These are phyloP conservation scores for Trissonchulus sp. DNA, from an alignment of 2,888 invertebrate genomes.

Conservation along the genomic window DNA sequence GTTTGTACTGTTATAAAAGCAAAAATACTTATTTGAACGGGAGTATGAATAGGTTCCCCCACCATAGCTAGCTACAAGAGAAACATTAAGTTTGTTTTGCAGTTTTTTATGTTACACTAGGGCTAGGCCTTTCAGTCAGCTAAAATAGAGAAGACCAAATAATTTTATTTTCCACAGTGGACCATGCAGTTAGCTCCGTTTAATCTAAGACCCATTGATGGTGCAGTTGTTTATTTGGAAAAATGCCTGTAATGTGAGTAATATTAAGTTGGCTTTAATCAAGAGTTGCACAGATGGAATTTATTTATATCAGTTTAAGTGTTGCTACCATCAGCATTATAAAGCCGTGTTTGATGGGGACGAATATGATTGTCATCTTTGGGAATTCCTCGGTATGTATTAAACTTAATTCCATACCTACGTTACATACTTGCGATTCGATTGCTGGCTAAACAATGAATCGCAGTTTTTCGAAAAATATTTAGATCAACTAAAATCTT, in stretches of 20 bases:
- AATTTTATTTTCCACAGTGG: background rate
- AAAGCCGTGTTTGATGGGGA: background rate
- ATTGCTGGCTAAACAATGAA: constrained; percentile 1
- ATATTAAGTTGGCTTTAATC: background rate
- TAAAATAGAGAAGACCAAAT: background rate
- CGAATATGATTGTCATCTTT: background rate
- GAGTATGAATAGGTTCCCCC: background rate
- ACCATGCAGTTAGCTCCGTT: background rate
- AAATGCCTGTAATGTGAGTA: background rate
- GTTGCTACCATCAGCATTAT: constrained; percentile 4
- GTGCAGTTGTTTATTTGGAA: background rate
- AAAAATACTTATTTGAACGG: background rate
- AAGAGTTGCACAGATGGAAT: background rate
- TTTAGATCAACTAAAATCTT: no score
- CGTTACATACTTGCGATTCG: background rate
- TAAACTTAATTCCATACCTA: background rate
- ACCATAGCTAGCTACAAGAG: background rate
- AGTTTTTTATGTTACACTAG: no score
- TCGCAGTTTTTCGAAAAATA: no score
- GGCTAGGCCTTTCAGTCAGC: background rate
- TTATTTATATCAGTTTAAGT: background rate
- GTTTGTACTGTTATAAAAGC: background rate
- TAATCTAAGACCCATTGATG: background rate
- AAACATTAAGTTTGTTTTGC: background rate
- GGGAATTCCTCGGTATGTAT: background rate